Evolutionary conservation across 2,888 invertebrate genomes (phyloP).

Genomic region (Lycia hirtaria): DNA sequence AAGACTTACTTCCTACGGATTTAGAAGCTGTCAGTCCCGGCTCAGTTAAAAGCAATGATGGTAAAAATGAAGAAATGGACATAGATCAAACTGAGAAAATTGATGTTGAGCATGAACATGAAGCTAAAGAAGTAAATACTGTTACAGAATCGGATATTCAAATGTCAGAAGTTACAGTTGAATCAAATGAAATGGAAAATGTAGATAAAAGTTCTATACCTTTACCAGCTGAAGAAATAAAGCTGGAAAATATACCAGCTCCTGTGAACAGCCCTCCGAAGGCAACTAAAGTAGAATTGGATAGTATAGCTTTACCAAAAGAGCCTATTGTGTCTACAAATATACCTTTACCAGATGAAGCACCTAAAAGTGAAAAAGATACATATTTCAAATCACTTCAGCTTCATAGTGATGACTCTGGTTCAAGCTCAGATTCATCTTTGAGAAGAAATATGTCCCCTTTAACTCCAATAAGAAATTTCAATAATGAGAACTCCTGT

Average conservation of each 20-base stretch:
- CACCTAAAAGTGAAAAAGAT: slow-evolving; percentile 55
- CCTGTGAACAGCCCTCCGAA: slow-evolving; percentile 72
- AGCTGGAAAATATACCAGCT: slow-evolving; percentile 54
- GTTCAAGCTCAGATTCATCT: slow-evolving; percentile 76
- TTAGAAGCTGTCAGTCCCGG: slow-evolving; percentile 93
- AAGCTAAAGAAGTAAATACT: slow-evolving; percentile 37
- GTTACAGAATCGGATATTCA: slow-evolving; percentile 34
- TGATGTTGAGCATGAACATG: slow-evolving; percentile 60
- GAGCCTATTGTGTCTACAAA: slow-evolving; percentile 55
- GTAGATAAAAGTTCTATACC: slow-evolving; percentile 65
- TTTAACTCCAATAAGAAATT: slow-evolving; percentile 77
- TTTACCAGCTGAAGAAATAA: slow-evolving; percentile 68
- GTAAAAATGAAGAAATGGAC: slow-evolving; percentile 65
- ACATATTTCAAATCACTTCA: slow-evolving; percentile 66
- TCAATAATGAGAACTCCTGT: slow-evolving; percentile 78
- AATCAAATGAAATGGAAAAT: slow-evolving; percentile 54
- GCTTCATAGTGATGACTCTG: slow-evolving; percentile 67
- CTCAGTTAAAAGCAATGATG: slow-evolving; percentile 87
- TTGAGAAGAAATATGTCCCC: slow-evolving; percentile 79
- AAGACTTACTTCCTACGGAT: slow-evolving; percentile 89
- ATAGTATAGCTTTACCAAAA: slow-evolving; percentile 67
- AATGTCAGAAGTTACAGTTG: slow-evolving; percentile 80
- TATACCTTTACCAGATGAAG: slow-evolving; percentile 69
- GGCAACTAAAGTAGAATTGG: slow-evolving; percentile 60
- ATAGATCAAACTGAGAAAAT: slow-evolving; percentile 51